These are phyloP conservation scores for Gibbula magus DNA, from an alignment of 2,888 invertebrate species.

Conservation along the genomic window DNA sequence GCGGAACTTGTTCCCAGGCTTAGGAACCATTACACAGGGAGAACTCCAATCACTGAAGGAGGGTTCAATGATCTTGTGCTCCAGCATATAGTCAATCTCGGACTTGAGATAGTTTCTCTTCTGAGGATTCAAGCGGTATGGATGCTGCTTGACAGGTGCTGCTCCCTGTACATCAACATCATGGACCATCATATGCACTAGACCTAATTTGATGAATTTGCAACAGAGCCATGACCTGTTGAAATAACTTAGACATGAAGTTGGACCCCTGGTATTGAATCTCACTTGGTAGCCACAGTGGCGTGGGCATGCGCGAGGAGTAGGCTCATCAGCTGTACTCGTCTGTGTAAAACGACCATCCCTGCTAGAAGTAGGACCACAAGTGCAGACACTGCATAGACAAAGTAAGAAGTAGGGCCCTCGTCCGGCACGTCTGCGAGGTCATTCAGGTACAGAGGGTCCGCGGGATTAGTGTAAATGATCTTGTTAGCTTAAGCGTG, in stretches of 20 bases:
- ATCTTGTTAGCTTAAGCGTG: neutral
- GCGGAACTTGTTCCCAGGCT: slow-evolving; percentile 35
- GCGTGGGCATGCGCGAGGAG: too few relatives aligned
- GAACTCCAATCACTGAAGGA: slow-evolving; percentile 38
- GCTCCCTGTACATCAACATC: too few relatives aligned
- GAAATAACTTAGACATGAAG: too few relatives aligned
- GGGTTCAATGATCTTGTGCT: slow-evolving; percentile 39
- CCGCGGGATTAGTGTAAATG: neutral
- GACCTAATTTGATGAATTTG: too few relatives aligned
- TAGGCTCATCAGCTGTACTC: too few relatives aligned
- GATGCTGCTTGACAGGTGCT: too few relatives aligned
- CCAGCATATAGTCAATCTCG: slow-evolving; percentile 38
- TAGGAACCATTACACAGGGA: slow-evolving; percentile 41
- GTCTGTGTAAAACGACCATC: neutral
- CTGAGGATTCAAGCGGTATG: too few relatives aligned
- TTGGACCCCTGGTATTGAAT: too few relatives aligned
- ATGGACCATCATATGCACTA: too few relatives aligned
- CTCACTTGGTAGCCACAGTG: too few relatives aligned
- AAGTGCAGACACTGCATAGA: neutral
- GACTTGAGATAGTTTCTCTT: slow-evolving; percentile 28
- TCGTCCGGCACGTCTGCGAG: neutral
- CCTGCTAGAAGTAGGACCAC: neutral
- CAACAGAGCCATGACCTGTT: too few relatives aligned
- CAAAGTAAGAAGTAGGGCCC: neutral
- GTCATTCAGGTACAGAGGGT: neutral